A percentile compares a stretch with the other conserved stretches of the same genome.
Evolutionary conservation across 1,140 invertebrate genomes (phyloP).

Genomic region (Drosophila murphyi): DNA sequence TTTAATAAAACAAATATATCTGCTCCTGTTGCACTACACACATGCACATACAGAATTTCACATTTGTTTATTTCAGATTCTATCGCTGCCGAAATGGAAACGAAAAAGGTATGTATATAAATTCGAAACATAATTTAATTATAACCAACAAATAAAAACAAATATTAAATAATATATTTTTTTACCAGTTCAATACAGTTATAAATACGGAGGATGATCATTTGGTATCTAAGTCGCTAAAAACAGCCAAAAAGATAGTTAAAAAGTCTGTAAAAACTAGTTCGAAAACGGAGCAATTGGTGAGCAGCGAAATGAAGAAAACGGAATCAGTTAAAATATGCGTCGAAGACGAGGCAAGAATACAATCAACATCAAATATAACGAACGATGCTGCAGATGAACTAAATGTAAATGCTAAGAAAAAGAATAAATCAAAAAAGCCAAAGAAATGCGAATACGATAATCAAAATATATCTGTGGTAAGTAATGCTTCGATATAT

Average conservation of each 20-base stretch:
- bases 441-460: conserved; percentile 53
- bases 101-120: conserved; percentile 34
- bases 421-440: conserved; percentile 50
- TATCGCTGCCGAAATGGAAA: conserved; percentile 18
- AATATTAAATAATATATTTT: neutral
- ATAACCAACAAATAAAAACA: conserved; percentile 1
- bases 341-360: neutral
- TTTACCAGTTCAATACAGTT: conserved; percentile 26
- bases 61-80: neutral
- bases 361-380: neutral
- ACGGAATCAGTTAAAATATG: neutral
- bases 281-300: conserved; percentile 1
- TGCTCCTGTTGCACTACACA: too few species aligned
- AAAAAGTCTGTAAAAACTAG: conserved; percentile 19
- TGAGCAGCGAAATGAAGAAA: neutral
- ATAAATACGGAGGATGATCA: conserved; percentile 47
- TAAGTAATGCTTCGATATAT: conserved; percentile 19
- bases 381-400: neutral
- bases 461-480: conserved; percentile 65
- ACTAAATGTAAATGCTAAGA: conserved; percentile 3
- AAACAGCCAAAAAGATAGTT: conserved; percentile 11
- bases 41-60: neutral
- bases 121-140: neutral
- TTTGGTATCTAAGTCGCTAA: conserved; percentile 35
- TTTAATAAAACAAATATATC: too few species aligned